Evolutionary conservation across 2,797 vertebrate genomes (phyloP), one percentile per base, ranked within the genome.

Genomic region (Onychomys leucogaster): DNA sequence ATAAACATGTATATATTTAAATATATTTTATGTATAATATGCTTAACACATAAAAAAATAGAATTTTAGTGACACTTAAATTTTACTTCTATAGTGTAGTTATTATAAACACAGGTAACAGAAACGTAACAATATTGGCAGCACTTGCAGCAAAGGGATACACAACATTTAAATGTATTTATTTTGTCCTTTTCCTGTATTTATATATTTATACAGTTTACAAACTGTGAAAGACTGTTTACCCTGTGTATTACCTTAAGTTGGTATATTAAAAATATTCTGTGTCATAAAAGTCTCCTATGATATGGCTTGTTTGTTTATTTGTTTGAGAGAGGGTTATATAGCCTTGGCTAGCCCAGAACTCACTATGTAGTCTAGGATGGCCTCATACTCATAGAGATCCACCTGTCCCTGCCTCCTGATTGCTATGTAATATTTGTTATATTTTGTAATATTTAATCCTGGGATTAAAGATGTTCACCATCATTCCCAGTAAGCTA

Each of bases 201-300:
- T 83, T 80, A 27, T 67, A 17, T 94, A 7, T 89, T 71, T 96
- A 34, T 89, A 16, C 71, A 57, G 84, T 94, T 93, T 92, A 84
- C 0, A 83, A 86, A 93, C 83, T 67, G 19, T 23, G 12, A 43
- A 46, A 91, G 32, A 73, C 19, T 69, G 1, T 82, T 61, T 41
- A 61, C 13, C n/a, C 65, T 95, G 92, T 94, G 10, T 61, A 27
- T 41, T 29, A 46, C 78, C 52, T 71, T 71, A 63, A 59, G n/a
- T 63, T 93, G 52, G 12, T 86, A 49, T 7, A 89, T 57, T 91
- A 87, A 91, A 95, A 75, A 80, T 34, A 55, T 86, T 95, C 27
- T 83, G 32, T 87, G 59, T 93, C 43, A 46, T 46, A 65, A 82
- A 96, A 67, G 86, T 43, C 55, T 78, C 89, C 32, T 23, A 49